Base-by-base conservation (phyloP, 2,888 invertebrate species). In the Cerastis leucographa region DNA sequence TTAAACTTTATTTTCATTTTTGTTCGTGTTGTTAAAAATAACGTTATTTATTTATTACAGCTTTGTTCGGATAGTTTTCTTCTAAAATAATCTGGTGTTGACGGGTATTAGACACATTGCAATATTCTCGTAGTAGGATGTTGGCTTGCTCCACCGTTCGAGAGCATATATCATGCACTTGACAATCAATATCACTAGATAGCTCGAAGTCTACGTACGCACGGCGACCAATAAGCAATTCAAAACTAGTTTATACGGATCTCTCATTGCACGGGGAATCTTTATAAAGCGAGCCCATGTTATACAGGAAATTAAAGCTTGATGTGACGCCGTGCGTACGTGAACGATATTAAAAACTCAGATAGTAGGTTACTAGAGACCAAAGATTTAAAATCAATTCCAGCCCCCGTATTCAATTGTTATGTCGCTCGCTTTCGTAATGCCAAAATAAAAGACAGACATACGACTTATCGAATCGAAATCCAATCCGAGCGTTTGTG, bases 111-210 rank as follows among this genome's bases (percentile, higher is more conserved):
- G 40, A 62, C n/a, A 70, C 11, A 71, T 73, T 67, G 74, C n/a
- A 71, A 64, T 73, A 40, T 73, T 67, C 44, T 70, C 40, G 35
- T 61, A 65, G 51, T 75, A 61, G 64, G 62, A 68, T 80, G 42
- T 83, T 83, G 83, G 80, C 76, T 76, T 80, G 61, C 62, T n/a
- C 19, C 51, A 64, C 44, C 25, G 51, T 25, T 56, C 44, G 35
- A 65, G 68, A 68, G 44, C 59, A 61, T 83, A 42, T 71, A 78
- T 81, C 74, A 74, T 61, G 42, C 54, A 78, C 82, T 74, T 82
- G 74, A 69, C 64, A 68, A 78, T 64, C 51, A 68, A 71, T 29
- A 70, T 66, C 66, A 61, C 17, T 80, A 70, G 40, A 70, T 66
- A 69, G 25, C n/a, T 69, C 9, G 25, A 11, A 66, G 12, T 54